Evolutionary conservation across 2,888 invertebrate genomes (phyloP), one percentile per base, ranked within the genome.

Genomic region (Uropetala carovei): DNA sequence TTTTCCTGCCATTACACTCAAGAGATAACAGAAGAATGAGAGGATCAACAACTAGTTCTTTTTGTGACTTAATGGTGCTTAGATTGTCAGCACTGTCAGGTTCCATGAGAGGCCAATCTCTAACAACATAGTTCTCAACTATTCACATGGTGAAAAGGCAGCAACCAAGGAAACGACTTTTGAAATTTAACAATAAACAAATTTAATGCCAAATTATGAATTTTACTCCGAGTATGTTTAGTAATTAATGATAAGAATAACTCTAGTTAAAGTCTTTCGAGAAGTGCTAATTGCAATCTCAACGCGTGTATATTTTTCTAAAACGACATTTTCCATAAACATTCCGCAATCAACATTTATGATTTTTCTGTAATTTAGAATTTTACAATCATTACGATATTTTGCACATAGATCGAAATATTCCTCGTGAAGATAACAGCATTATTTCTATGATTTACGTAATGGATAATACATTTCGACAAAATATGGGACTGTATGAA

Each of bases 101-200:
- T 89, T 89, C 89, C 89, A 89, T 89, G 89, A 68, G 89, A 89
- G 64, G 43, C 30, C 43, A 64, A 64, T 89, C 43, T 64, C 60
- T 43, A 89, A 64, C 18, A 89, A 89, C 64, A 30, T 64, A 30
- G 30, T 86, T 59, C 60, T 43, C 30, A 43, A n/a, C 18, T 64
- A n/a, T 27, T 64, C 89, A 89, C 30, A 22, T 86, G 30, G 0
- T 16, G 18, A 14, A 89, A 43, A n/a, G 10, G 64, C 60, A 64
- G 89, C 64, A 64, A n/a, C 89, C 89, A 64, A 18, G 89, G 89
- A 64, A 56, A 89, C 89, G 18, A 68, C 8, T 60, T 59, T 18
- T 89, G 60, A 18, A 27, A 56, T 68, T 18, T 7, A 89, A n/a
- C 18, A 16, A 89, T 43, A 59, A 30, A 64, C 30, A 30, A 18